Evolutionary conservation across 2,113 vertebrate genomes (phyloP), one percentile per base, ranked within the genome.

Genomic region (Scortum barcoo): DNA sequence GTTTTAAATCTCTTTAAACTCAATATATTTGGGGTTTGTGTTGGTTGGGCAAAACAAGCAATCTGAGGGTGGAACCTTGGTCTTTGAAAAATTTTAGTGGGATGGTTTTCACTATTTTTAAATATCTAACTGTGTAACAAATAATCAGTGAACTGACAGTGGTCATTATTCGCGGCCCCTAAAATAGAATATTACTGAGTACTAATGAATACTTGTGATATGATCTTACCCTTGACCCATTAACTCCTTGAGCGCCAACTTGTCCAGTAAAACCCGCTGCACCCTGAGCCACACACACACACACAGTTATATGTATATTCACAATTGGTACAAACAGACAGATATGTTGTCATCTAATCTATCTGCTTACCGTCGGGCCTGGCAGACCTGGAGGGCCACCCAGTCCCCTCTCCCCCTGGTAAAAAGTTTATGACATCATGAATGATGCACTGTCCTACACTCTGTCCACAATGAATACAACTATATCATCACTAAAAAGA

Each of bases 391-490:
- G 91, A 4, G 80, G n/a, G 2, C 96, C 97, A 17, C 88, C 89
- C 6, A 92, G 86, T 30, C 97, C 97, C 22, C 60, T 87, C 62
- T 97, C 96, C 30, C 97, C 97, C 97, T 97, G 84, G 13, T 38
- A 57, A 88, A 5, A 68, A 22, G 50, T 16, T 46, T 28, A 80
- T n/a, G 65, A 66, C n/a, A 81, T 10, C 11, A 72, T 42, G 2
- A 83, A 48, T 70, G 33, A 42, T n/a, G 33, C 13, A 53, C 9
- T 7, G 12, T 46, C 8, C 6, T 14, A 14, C 7, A 72, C 5
- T 44, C 8, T 46, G 9, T 48, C 16, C 10, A 22, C 38, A 26
- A 10, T 24, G 8, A 61, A 33, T 28, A 24, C 17, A 42, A 54
- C 7, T 24, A 3, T 62, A n/a, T 17, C 9, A 28, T 56, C 1